phyloP scores from a whole-genome alignment of 2,113 vertebrate genomes.

The Oxygymnocypris stewartii region DNA sequence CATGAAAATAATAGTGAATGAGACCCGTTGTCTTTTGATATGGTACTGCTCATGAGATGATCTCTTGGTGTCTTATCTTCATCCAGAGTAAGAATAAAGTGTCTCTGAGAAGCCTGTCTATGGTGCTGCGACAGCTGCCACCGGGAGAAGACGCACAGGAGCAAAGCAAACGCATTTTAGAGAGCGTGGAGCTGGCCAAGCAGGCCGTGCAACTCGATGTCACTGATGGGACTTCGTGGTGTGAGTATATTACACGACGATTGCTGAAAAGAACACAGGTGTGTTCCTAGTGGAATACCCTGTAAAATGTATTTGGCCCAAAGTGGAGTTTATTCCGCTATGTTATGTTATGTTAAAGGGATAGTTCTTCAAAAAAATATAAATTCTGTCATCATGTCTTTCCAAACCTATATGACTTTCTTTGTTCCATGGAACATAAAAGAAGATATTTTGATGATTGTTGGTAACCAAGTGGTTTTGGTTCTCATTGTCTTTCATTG shows the following conservation, averaged over 20 bases:
- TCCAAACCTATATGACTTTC: no score
- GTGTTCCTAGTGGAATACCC: background rate
- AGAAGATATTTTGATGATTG: no score
- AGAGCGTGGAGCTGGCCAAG: conserved; percentile 85
- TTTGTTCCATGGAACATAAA: no score
- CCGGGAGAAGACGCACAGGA: conserved; percentile 62
- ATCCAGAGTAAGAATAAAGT: conserved; percentile 88
- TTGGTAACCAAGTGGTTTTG: no score
- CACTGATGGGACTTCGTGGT: conserved; percentile 88
- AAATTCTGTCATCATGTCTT: no score
- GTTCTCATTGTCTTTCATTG: no score
- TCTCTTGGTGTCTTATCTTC: background rate
- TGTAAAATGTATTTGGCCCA: no score
- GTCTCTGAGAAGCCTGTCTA: conserved; percentile 86
- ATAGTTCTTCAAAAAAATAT: no score
- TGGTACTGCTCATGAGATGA: background rate
- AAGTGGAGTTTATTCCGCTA: no score
- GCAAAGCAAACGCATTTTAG: conserved; percentile 77
- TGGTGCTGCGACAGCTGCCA: conserved; percentile 85
- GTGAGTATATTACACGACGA: conserved; percentile 73
- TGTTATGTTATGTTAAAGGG: no score
- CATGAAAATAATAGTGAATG: background rate
- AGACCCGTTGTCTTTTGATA: background rate
- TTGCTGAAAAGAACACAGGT: no score
- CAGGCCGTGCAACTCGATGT: conserved; percentile 86